phyloP scores from a whole-genome alignment of 1,140 invertebrate genomes.

The Papilio aristodemus region DNA sequence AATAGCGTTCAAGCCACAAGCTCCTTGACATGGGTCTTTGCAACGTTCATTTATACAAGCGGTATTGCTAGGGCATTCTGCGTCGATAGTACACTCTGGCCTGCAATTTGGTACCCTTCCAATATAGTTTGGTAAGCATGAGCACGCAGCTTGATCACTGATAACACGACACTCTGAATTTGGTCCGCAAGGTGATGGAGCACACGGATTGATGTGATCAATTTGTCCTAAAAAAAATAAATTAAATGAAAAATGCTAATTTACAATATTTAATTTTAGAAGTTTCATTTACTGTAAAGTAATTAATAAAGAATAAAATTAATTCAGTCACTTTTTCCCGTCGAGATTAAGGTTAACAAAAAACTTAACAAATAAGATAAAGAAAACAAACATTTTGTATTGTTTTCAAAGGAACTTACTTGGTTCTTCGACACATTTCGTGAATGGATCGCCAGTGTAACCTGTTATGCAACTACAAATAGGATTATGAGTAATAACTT shows the following conservation, averaged over 20 bases:
- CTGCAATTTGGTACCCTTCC: conserved; percentile 88
- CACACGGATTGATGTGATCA: conserved; percentile 78
- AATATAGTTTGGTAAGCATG: conserved; percentile 86
- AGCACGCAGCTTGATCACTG: conserved; percentile 88
- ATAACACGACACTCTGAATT: conserved; percentile 89
- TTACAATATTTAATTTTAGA: no score
- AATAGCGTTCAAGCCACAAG: conserved; percentile 85
- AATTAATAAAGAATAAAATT: no score
- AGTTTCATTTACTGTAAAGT: no score
- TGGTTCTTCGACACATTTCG: conserved; percentile 83
- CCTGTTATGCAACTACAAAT: conserved; percentile 88
- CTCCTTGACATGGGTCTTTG: conserved; percentile 86
- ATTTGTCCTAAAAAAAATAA: conserved; percentile 56
- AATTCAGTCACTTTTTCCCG: no score
- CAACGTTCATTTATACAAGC: conserved; percentile 87
- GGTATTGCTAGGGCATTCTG: conserved; percentile 84
- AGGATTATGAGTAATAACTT: conserved; percentile 91
- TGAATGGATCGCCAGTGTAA: conserved; percentile 90
- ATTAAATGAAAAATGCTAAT: neutral
- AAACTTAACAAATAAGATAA: no score
- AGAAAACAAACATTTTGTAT: no score
- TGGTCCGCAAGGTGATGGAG: conserved; percentile 89
- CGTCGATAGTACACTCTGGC: conserved; percentile 87
- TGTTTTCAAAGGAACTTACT: conserved; percentile 70
- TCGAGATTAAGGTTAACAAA: no score